Conservation (phyloP, 2,113 vertebrate genomes). For the Toxotes jaculatrix region DNA sequence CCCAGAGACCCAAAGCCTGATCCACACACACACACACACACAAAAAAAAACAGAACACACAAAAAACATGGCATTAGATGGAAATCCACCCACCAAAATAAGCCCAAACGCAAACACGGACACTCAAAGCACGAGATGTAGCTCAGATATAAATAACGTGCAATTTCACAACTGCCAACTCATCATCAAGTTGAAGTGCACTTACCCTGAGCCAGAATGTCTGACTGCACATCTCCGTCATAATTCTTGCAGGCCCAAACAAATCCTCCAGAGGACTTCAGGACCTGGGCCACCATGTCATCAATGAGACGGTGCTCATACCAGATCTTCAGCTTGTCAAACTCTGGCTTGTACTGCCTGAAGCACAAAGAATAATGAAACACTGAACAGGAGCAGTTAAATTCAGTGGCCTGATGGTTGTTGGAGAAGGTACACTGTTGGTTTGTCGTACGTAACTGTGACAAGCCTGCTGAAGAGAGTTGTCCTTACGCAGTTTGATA, state of each 20-base stretch:
- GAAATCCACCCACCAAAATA: neutral
- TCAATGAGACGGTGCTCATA: constrained; percentile 98
- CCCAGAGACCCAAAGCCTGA: constrained; percentile 96
- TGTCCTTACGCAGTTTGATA: neutral
- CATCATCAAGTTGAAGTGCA: neutral
- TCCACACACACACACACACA: neutral
- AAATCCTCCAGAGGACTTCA: constrained; percentile 94
- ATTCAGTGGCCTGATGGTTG: neutral
- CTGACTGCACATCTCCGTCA: constrained; percentile 95
- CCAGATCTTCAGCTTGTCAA: constrained; percentile 97
- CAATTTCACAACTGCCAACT: neutral
- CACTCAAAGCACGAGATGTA: neutral
- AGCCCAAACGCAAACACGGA: neutral
- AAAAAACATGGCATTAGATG: neutral
- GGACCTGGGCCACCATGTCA: constrained; percentile 97
- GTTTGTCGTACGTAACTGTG: neutral
- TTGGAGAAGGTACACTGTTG: neutral
- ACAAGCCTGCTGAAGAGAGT: neutral
- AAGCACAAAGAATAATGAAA: constrained; percentile 3
- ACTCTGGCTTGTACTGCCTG: constrained; percentile 93
- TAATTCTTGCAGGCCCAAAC: constrained; percentile 99
- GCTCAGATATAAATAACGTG: neutral
- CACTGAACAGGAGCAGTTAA: neutral
- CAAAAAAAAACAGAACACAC: neutral
- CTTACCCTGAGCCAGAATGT: constrained; percentile 95